Percentiles rank a stretch among this genome's conserved stretches.
Conservation (phyloP, 2,113 vertebrate genomes). For the Austrofundulus limnaeus region DNA sequence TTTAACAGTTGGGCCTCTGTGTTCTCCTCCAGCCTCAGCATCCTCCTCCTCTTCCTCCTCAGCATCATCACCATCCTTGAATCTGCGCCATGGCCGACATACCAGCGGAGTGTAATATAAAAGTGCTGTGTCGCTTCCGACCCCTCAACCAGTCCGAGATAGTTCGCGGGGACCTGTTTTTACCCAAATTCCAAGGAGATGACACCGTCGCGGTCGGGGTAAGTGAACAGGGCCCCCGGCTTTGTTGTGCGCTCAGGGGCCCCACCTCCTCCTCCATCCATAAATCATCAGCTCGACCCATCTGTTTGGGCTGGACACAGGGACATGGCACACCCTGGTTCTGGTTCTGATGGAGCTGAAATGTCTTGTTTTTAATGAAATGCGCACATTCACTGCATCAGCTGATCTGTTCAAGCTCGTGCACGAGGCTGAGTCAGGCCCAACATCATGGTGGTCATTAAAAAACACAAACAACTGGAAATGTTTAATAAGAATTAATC, state of each 20-base stretch:
- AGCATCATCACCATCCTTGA: slow-evolving; percentile 46
- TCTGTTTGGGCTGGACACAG: slow-evolving; percentile 28
- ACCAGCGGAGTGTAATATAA: slow-evolving; percentile 86
- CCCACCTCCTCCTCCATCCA: slow-evolving; percentile 59
- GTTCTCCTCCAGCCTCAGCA: slow-evolving; percentile 40
- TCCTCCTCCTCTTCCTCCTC: slow-evolving; percentile 30
- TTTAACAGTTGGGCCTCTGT: slow-evolving; percentile 39
- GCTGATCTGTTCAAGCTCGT: slow-evolving; percentile 17
- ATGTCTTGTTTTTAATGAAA: slow-evolving; percentile 7
- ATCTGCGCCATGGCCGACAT: slow-evolving; percentile 83
- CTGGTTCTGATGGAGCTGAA: background rate
- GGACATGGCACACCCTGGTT: rapidly evolving
- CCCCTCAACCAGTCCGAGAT: slow-evolving; percentile 88
- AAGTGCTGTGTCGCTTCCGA: slow-evolving; percentile 89
- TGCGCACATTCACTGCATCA: slow-evolving; percentile 45
- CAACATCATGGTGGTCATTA: background rate
- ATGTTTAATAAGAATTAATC: too few relatives aligned
- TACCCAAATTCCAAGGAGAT: slow-evolving; percentile 86
- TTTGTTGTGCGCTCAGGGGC: slow-evolving; percentile 61
- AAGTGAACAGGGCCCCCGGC: slow-evolving; percentile 57
- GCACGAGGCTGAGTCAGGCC: background rate
- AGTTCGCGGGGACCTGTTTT: slow-evolving; percentile 83
- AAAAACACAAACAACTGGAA: too few relatives aligned
- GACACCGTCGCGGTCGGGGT: slow-evolving; percentile 87
- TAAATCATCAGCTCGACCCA: slow-evolving; percentile 50